Evolutionary conservation across 2,113 vertebrate species (phyloP), one percentile per base, ranked within the genome.

Genomic region (Petromus typicus): DNA sequence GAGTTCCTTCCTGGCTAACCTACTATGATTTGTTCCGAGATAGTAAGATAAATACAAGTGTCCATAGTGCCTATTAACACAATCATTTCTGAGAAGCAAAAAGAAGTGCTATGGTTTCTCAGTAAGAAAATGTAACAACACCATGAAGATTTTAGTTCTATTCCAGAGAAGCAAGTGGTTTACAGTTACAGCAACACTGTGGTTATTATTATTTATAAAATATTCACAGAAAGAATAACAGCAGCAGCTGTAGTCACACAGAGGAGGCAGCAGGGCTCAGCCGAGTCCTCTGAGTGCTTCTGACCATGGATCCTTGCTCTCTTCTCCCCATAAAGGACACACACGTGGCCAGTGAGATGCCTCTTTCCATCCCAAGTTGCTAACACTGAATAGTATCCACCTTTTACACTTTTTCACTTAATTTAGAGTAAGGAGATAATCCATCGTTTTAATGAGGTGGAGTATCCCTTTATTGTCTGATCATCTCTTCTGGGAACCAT

Each of bases 131-230:
- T 54, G 67, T 20, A 88, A 83, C 37, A 61, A 34, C 0, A 87
- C 45, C 51, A 79, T 67, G 40, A 96, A 73, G 82, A 7, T 17
- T 78, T 3, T 45, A 32, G n/a, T 78, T 94, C 57, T 37, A 79
- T 16, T 45, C 66, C 64, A 92, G 66, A 89, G 75, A 84, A 97
- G 54, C 54, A 83, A 71, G 25, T 59, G 79, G 67, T 79, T 75
- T 56, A 61, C 1, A 86, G 40, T 56, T 67, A 83, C 43, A 86
- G 30, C 75, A 80, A n/a, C 9, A 45, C 8, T 81, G 82, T 25
- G n/a, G 4, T 61, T 82, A 69, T 30, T 59, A 51, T 43, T 56
- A 79, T 23, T 93, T 18, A 92, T 67, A n/a, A 51, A 89, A 78
- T 78, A 61, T 73, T 87, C 91, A 80, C 25, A 67, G 83, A 82